Evolutionary conservation across 2,797 vertebrate genomes (phyloP), one percentile per base, ranked within the genome.

Genomic region (Denticeps clupeoides): DNA sequence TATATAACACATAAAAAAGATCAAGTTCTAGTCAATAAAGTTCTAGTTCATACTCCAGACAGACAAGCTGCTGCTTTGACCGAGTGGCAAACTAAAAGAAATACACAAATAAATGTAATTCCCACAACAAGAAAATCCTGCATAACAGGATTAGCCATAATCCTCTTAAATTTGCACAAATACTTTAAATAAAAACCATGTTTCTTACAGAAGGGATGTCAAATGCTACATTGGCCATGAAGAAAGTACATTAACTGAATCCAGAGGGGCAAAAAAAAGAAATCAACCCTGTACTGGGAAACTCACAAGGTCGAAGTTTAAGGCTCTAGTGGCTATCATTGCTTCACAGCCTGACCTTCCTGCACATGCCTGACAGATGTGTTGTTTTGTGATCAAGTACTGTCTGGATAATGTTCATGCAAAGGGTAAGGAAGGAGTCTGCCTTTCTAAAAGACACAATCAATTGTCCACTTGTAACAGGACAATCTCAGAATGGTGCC

Each of bases 361-460:
- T 59, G 25, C 63, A 65, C 71, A 10, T 5, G 52, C 3, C 28
- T 81, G 63, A 81, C 82, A 57, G 58, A 57, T 57, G 33, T 33
- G 64, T 61, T 70, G 63, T 62, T 79, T 80, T 75, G 72, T 71
- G 53, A 67, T 77, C 62, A 76, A 84, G 78, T 79, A 69, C 67
- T 61, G 61, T 49, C 44, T 81, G 76, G 71, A 78, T 55, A 37
- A 58, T 31, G 51, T 80, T 73, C 74, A 65, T 60, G 67, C 58
- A 47, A 67, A 65, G 60, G 66, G 65, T 73, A 72, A 72, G 67
- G 58, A 40, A 72, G 63, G 9, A 47, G 63, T 7, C 73, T 75
- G 78, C 76, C 75, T 82, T 82, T 82, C 71, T 75, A 78, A 83
- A 82, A 82, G 74, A 82, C 78, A 80, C 64, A 71, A 73, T 78